Base-by-base conservation (phyloP, 2,888 invertebrate genomes). In the Tinea pellionella region DNA sequence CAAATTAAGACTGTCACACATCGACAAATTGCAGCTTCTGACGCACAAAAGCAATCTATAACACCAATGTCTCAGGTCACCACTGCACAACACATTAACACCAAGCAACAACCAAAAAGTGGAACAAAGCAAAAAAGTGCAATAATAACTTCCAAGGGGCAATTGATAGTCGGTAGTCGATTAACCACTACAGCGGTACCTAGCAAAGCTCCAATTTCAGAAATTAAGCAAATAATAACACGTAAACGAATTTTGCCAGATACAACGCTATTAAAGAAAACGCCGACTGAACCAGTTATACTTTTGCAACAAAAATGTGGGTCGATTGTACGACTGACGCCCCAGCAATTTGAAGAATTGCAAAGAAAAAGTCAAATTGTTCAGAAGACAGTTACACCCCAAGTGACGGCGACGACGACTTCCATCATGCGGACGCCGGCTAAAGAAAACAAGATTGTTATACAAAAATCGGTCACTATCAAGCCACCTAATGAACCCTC, bases 121-220 rank as follows among this genome's bases (percentile, higher is more conserved):
- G 4, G 84, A 62, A 72, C 76, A 62, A 78, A 86, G 71, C 79
- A 83, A 69, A 78, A 89, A 72, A n/a, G 75, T 74, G 82, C 88
- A 64, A 88, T 90, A 61, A 83, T 90, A 53, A 89, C 89, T 4
- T 89, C 88, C n/a, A 89, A 89, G 67, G 89, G 89, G 1, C 89
- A 89, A 68, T 68, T 90, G 13, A 87, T 89, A 41, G 80, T 87
- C 0, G 82, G 87, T 2, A 85, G 86, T 0, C 81, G 78, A 62
- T 87, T 88, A 42, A 68, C 77, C 0, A 62, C 88, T 41, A 75
- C 89, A 6, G n/a, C n/a, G n/a, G 66, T 89, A 0, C 75, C 81
- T 53, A 80, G 84, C 62, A 88, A 89, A 60, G 85, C 88, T 9
- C 80, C 89, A 0, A 74, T 83, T 73, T 83, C 84, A 2, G 85